Base-by-base conservation (phyloP, 2,113 vertebrate species). In the Orycteropus afer region DNA sequence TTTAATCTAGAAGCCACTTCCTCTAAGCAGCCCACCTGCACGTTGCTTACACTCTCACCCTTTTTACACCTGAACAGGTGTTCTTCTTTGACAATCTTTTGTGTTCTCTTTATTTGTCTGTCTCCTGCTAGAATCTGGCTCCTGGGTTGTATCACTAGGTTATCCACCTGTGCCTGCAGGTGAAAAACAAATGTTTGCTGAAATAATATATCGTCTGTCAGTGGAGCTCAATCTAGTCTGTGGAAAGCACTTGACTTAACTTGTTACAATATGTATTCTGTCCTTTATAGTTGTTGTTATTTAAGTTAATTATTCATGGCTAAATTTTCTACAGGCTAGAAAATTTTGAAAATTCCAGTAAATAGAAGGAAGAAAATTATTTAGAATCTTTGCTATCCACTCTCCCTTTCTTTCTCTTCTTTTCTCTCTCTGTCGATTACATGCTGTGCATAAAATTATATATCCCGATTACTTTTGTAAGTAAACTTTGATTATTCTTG, bases 141-240 rank as follows among this genome's bases (percentile, higher is more conserved):
- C 32, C 0, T 0, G 5, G 12, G 34, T 32, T 20, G 45, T 25
- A 27, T 42, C 63, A n/a, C 8, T 20, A 4, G 14, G 5, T 84
- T 22, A 8, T 18, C 22, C 25, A 32, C 15, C 20, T 49, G 45
- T 2, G 9, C 22, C 55, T 5, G 15, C 9, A 20, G 51, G 15
- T 49, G 0, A 10, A 34, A 15, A 10, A 7, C 4, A 27, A 27
- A 25, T 25, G 2, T n/a, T 78, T 9, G 49, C 2, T n/a, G 34
- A 73, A 25, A 5, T 49, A 37, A 27, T 42, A 25, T 2, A 20
- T 4, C 5, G 13, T 23, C 42, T 78, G 3, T 42, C 51, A 63
- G 20, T 32, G 20, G 6, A 59, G 4, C 55, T 10, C 37, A n/a
- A 0, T 2, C 13, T 5, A 40, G 0, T 40, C 1, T 29, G 1